Base-by-base conservation (phyloP, 2,797 vertebrate species). In the Synaphobranchus kaupii region DNA sequence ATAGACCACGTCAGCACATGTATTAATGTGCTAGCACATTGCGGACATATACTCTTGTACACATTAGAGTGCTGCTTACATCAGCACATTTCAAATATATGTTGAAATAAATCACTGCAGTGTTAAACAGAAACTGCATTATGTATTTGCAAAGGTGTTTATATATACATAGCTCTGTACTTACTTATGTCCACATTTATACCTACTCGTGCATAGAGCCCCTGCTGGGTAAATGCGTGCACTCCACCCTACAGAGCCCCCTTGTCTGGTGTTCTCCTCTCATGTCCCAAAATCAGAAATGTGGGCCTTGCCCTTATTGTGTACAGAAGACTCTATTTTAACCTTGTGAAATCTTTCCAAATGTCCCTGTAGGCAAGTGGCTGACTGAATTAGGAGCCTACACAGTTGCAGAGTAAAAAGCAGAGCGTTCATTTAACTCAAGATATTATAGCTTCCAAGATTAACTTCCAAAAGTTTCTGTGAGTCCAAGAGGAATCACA, bases 91-190 rank as follows among this genome's bases (percentile, higher is more conserved):
- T 80, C 39, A 80, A 80, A 80, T 22, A 25, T 22, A 47, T 47
- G 39, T 80, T 80, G 34, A 80, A 80, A 80, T 47, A 80, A 34
- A 80, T 47, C 76, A 80, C 34, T 80, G 13, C 76, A 48, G 34
- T 44, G 71, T 34, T 73, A 25, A 80, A 80, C 17, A 80, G 63
- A 66, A 80, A 44, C 71, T 39, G 71, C 17, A 47, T 80, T 80
- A 44, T 47, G 13, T 80, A 44, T 80, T 80, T 34, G 34, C 39
- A 80, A 9, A 73, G 71, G 71, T 73, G 28, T 39, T 39, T 34
- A 15, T 31, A 34, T 4, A 25, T n/a, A 66, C 63, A 66, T 28
- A 66, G 63, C 63, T 1, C 3, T n/a, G 25, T 25, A 66, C 71
- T 3, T 25, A 66, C 71, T 3, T 17, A 3, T 39, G 71, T 13